Conservation (phyloP, 2,797 vertebrate genomes). For the Onychomys arenicola region DNA sequence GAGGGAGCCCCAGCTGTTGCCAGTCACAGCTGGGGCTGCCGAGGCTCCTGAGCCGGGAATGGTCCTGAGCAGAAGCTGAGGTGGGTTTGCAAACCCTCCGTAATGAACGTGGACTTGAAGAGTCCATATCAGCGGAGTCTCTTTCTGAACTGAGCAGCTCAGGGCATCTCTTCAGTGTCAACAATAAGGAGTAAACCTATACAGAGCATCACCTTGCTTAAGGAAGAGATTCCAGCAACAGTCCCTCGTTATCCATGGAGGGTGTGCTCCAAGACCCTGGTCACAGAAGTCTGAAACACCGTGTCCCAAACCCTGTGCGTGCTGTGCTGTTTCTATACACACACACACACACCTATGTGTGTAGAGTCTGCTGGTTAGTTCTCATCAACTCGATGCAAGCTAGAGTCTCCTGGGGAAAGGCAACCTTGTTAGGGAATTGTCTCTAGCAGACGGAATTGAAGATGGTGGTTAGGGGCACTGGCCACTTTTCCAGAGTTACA, state of each 20-base stretch:
- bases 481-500: not conserved
- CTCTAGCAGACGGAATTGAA: not conserved
- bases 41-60: conserved; percentile 31
- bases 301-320: not conserved
- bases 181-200: not conserved
- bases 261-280: not conserved
- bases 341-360: too few species aligned
- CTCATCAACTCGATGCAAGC: not conserved
- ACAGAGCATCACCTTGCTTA: not conserved
- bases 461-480: not conserved
- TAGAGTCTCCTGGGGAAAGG: not conserved
- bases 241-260: not conserved
- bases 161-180: not conserved
- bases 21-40: conserved; percentile 48
- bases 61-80: not conserved
- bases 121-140: not conserved
- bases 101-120: not conserved
- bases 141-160: not conserved
- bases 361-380: not conserved
- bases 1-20: conserved; percentile 81
- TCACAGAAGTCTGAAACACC: too few species aligned
- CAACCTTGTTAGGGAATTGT: not conserved
- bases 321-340: not conserved
- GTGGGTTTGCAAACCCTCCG: fast-evolving
- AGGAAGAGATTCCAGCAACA: not conserved